Percentiles rank a stretch among this genome's conserved stretches.
Conservation (phyloP, 1,140 invertebrate genomes). For the Microplitis mediator region DNA sequence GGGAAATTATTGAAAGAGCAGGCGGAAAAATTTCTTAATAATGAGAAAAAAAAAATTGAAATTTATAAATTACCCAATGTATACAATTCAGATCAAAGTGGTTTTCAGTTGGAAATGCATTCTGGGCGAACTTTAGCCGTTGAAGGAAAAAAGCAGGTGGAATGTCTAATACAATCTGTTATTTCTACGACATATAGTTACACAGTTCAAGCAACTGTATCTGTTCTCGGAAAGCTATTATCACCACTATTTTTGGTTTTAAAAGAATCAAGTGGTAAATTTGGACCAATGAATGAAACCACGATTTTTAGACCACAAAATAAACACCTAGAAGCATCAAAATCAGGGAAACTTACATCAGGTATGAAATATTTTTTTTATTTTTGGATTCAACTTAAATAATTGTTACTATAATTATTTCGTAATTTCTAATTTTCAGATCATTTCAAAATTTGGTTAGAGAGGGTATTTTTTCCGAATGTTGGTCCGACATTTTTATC, state of each 20-base stretch:
- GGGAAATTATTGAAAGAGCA: too few relatives aligned
- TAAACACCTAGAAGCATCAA: constrained; percentile 5
- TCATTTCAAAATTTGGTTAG: neutral
- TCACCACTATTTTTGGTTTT: constrained; percentile 23
- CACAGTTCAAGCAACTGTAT: too few relatives aligned
- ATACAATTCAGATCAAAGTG: neutral
- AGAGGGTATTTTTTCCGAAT: neutral
- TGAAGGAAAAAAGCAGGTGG: too few relatives aligned
- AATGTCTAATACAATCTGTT: too few relatives aligned
- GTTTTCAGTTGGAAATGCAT: too few relatives aligned
- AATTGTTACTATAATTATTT: neutral
- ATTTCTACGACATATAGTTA: too few relatives aligned
- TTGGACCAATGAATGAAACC: constrained; percentile 13
- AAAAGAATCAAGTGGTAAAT: constrained; percentile 18
- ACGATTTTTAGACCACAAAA: constrained; percentile 15
- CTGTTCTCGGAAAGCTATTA: neutral
- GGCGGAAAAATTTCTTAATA: neutral
- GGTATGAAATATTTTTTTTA: neutral
- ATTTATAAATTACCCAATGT: neutral
- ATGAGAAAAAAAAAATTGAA: neutral
- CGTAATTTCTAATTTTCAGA: neutral
- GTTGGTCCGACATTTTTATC: neutral
- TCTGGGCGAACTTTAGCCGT: too few relatives aligned
- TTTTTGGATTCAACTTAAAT: neutral
- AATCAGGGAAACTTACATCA: constrained; percentile 21